Percentiles rank a stretch among this genome's conserved stretches.
Evolutionary conservation across 2,113 vertebrate genomes (phyloP).

Genomic region (Ictalurus furcatus): DNA sequence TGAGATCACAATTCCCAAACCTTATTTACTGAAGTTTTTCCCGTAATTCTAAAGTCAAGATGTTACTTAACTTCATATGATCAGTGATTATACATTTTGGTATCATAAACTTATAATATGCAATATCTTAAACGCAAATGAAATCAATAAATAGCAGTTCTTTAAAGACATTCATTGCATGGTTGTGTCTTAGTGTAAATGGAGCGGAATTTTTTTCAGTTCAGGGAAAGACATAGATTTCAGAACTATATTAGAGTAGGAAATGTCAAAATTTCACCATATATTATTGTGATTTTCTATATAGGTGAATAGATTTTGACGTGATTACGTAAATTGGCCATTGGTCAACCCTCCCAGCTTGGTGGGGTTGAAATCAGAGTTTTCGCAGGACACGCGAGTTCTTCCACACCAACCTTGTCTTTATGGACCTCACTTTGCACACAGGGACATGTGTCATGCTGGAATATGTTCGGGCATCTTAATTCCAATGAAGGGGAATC

Average conservation of each 20-base stretch:
- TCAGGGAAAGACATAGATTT: background rate
- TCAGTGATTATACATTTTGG: background rate
- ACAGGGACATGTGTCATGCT: background rate
- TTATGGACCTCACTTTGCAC: background rate
- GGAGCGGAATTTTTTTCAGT: background rate
- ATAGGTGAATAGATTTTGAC: no score
- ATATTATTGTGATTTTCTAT: no score
- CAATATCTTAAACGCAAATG: background rate
- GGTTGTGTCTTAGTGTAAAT: background rate
- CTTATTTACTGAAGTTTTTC: background rate
- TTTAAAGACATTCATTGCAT: background rate
- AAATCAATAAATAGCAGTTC: background rate
- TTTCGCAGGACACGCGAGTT: background rate
- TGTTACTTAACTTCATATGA: background rate
- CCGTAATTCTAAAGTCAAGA: background rate
- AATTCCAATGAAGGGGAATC: background rate
- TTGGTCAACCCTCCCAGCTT: no score
- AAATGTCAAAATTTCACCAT: background rate
- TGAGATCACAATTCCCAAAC: background rate
- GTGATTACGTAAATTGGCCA: no score
- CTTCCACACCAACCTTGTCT: background rate
- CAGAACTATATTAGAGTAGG: no score
- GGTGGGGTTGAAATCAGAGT: background rate
- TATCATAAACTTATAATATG: background rate
- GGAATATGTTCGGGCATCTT: background rate